Conservation (phyloP, 1,140 invertebrate genomes). For the Proctacanthus coquilletti region DNA sequence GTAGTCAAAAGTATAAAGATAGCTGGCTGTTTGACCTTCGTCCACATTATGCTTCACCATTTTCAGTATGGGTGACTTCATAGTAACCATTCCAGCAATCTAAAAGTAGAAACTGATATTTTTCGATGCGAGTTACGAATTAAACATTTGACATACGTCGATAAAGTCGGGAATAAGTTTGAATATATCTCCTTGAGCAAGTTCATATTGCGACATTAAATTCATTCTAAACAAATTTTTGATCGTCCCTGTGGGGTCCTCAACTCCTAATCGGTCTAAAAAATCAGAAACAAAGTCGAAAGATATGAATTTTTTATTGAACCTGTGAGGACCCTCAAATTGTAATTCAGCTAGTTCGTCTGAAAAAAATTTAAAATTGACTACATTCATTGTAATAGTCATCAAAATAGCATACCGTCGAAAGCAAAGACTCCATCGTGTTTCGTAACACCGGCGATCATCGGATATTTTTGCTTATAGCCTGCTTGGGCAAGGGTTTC, state of each 20-base stretch:
- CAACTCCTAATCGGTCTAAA: not conserved
- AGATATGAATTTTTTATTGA: no score
- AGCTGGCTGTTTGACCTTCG: not conserved
- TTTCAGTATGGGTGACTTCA: not conserved
- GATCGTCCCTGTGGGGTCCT: not conserved
- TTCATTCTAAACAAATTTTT: not conserved
- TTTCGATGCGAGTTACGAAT: not conserved
- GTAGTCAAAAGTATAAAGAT: not conserved
- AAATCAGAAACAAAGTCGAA: no score
- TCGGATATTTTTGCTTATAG: not conserved
- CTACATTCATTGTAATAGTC: no score
- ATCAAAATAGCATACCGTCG: not conserved
- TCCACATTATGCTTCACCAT: not conserved
- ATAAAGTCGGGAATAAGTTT: not conserved
- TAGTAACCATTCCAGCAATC: not conserved
- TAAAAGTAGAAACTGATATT: not conserved
- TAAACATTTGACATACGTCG: not conserved
- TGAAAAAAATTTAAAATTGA: no score
- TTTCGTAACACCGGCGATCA: not conserved
- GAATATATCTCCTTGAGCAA: not conserved
- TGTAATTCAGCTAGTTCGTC: no score
- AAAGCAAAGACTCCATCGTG: not conserved
- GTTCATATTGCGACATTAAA: not conserved
- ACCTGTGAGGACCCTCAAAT: no score
- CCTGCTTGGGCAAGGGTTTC: not conserved